These are phyloP conservation scores for Holothuria glaberrima DNA, from an alignment of 35 echinoderm and acorn worm genomes.

Conservation along the genomic window DNA sequence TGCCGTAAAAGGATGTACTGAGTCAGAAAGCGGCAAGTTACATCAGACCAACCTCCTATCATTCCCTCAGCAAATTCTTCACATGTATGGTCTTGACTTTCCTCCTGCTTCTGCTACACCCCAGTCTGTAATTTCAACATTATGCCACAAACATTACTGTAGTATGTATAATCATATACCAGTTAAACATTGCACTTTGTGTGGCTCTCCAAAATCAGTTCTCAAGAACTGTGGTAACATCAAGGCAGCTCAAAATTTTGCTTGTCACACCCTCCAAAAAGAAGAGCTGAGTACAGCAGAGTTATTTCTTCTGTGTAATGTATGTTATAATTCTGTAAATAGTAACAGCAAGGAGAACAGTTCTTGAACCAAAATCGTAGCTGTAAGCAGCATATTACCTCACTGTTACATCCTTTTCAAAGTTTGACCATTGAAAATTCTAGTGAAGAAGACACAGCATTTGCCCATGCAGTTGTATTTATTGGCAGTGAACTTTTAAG, in stretches of 20 bases:
- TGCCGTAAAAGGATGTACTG: not conserved
- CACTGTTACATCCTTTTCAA: not conserved
- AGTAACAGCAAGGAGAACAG: not conserved
- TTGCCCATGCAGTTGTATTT: not conserved
- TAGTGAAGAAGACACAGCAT: not conserved
- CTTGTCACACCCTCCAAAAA: not conserved
- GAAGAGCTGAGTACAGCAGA: not conserved
- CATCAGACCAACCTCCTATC: not conserved
- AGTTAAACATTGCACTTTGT: not conserved
- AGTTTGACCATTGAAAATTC: not conserved
- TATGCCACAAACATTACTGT: conserved; percentile 27
- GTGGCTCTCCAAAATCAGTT: not conserved
- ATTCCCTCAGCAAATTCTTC: not conserved
- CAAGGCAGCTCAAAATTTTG: not conserved
- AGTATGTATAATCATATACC: not conserved
- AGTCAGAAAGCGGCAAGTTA: too few relatives aligned
- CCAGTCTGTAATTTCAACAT: not conserved
- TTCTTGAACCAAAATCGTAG: not conserved
- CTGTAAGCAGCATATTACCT: not conserved
- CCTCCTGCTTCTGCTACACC: not conserved
- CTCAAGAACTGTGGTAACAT: not conserved
- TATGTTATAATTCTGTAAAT: not conserved
- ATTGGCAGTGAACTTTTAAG: not conserved
- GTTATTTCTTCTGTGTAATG: not conserved
- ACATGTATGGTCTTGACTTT: conserved; percentile 19